Evolutionary conservation across 2,888 invertebrate species (phyloP).

Genomic region (Rotaria macrura): DNA sequence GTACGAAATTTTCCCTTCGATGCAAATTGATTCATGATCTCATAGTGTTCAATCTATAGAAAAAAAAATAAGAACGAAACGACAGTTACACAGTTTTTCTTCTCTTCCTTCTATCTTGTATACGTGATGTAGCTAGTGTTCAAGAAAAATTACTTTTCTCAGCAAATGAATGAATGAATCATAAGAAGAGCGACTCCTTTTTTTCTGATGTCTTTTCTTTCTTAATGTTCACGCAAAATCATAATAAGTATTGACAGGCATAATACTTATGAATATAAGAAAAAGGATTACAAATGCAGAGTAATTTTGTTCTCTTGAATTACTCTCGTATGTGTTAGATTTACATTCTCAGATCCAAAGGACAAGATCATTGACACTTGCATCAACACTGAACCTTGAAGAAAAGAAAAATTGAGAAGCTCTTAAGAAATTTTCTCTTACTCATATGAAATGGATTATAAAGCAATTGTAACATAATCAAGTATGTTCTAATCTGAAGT

Average conservation of each 20-base stretch:
- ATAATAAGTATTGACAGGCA: background rate
- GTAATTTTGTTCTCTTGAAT: background rate
- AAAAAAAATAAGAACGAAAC: background rate
- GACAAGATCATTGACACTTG: background rate
- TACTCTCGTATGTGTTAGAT: background rate
- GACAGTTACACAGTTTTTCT: background rate
- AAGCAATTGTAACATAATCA: background rate
- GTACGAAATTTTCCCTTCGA: background rate
- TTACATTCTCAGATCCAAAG: background rate
- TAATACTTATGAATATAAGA: background rate
- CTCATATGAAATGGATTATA: background rate
- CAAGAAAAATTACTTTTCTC: background rate
- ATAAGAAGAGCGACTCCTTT: too few relatives aligned
- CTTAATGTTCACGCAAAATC: background rate
- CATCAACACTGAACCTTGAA: background rate
- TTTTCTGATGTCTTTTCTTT: background rate
- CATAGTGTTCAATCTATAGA: background rate
- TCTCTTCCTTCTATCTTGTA: background rate
- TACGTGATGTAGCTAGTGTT: background rate
- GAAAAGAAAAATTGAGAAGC: background rate
- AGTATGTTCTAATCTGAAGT: background rate
- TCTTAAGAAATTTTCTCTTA: background rate
- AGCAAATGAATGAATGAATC: background rate
- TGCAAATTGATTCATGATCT: background rate
- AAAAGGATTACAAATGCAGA: background rate